Evolutionary conservation across 2,113 vertebrate species (phyloP).

Genomic region (Polypterus bichir): DNA sequence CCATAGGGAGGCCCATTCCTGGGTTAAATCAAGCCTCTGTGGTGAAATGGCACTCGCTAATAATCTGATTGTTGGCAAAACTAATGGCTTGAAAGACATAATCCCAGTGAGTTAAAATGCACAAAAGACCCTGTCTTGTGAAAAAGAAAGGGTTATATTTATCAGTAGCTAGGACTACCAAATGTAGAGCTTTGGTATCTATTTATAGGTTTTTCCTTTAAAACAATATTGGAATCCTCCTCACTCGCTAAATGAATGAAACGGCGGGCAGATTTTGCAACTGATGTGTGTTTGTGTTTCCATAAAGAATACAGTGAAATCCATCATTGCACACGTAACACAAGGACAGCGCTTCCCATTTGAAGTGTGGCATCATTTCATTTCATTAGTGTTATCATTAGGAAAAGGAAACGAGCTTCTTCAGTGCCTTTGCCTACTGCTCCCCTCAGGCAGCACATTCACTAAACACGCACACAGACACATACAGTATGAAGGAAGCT

Average conservation of each 20-base stretch:
- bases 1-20: constrained; percentile 42
- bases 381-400: background rate
- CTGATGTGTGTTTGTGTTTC: too few species aligned
- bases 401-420: background rate
- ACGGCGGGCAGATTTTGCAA: too few species aligned
- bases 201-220: background rate
- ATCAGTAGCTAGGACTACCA: constrained; percentile 2
- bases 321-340: too few species aligned
- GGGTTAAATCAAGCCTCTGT: constrained; percentile 31
- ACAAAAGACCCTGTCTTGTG: background rate
- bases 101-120: constrained; percentile 7
- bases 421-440: background rate
- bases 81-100: constrained; percentile 2
- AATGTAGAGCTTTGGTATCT: background rate
- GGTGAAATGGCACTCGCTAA: constrained; percentile 19
- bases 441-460: background rate
- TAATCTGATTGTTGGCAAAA: constrained; percentile 14
- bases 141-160: background rate
- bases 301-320: too few species aligned
- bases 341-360: background rate
- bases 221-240: background rate
- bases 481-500: background rate
- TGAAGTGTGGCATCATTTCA: background rate
- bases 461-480: background rate
- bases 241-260: too few species aligned